These are phyloP conservation scores for Prenolepis imparis DNA, from an alignment of 2,888 invertebrate species.

Conservation along the genomic window DNA sequence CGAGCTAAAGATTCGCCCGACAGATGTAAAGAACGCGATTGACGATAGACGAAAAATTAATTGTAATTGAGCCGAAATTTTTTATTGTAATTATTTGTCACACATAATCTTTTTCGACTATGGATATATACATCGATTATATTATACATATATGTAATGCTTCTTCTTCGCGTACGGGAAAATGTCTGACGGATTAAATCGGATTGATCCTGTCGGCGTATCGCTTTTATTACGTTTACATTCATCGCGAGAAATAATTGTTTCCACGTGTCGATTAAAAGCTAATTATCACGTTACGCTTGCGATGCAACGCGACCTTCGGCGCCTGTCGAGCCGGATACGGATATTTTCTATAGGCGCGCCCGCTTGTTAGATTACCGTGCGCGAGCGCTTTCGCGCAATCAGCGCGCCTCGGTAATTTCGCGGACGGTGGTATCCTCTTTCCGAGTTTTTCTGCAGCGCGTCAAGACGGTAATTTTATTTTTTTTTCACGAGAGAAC, in stretches of 20 bases:
- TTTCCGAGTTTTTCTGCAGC: no score
- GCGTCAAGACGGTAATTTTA: no score
- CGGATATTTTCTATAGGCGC: slow-evolving; percentile 32
- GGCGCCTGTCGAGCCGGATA: slow-evolving; percentile 60
- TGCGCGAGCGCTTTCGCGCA: slow-evolving; percentile 19
- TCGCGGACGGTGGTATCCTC: slow-evolving; percentile 5
- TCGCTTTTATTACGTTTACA: slow-evolving; percentile 64
- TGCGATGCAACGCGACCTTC: slow-evolving; percentile 73
- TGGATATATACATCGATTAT: not conserved
- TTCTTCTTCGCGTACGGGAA: no score
- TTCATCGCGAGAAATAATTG: slow-evolving; percentile 68
- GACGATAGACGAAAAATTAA: not conserved
- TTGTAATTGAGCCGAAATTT: not conserved
- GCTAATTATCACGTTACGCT: slow-evolving; percentile 74
- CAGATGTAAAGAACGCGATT: not conserved
- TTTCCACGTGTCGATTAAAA: slow-evolving; percentile 74
- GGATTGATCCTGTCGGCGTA: slow-evolving; percentile 61
- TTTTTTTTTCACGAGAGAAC: not conserved
- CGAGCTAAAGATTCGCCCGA: not conserved
- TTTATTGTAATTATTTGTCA: not conserved
- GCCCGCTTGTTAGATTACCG: slow-evolving; percentile 5
- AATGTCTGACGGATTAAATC: slow-evolving; percentile 45
- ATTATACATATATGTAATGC: not conserved
- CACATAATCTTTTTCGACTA: not conserved
- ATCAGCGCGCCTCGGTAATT: slow-evolving; percentile 10